Base-by-base conservation (phyloP, 2,797 vertebrate species). In the Cottoperca gobio region DNA sequence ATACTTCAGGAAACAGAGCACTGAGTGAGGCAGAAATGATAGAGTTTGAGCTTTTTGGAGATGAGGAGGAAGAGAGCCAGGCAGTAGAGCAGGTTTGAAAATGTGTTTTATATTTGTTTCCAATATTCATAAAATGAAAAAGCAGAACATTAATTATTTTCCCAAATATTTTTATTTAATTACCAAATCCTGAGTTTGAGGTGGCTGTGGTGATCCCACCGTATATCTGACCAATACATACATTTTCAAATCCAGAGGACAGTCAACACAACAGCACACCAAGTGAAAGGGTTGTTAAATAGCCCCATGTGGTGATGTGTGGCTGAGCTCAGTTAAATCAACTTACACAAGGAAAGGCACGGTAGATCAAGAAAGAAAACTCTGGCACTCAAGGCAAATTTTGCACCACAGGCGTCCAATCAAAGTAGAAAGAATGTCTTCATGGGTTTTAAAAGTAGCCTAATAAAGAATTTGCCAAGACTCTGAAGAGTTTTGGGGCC, bases 401-500 rank as follows among this genome's bases (percentile, higher is more conserved):
- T 70, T 21, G 43, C 23, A 66, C 49, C 16, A 7, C 54, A 70
- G 68, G 13, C 5, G 0, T 69, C 50, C 45, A 70, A 43, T 73
- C 59, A 62, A 43, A 82, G 24, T 24, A 35, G 8, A 54, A 66
- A 54, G 1, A 35, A 46, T 53, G 21, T 57, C 24, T 39, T 48
- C 26, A 59, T 59, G 19, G 17, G 8, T 72, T 73, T 75, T 46
- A 42, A 57, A 67, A 59, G 69, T 48, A 28, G 28, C 28, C 28
- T 28, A 19, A 45, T 17, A 26, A 17, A 58, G 21, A 45, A 26
- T 60, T 58, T 54, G 42, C 35, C 39, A 40, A 76, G 17, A 26
- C 26, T 66, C 2, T 61, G 39, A 53, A 21, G 39, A 59, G 14
- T 48, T 63, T 49, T 50, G 17, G n/a, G 14, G 50, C 50, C 53